These are phyloP conservation scores for Drosophila fulvimacula DNA, from an alignment of 2,888 invertebrate species.

Conservation along the genomic window DNA sequence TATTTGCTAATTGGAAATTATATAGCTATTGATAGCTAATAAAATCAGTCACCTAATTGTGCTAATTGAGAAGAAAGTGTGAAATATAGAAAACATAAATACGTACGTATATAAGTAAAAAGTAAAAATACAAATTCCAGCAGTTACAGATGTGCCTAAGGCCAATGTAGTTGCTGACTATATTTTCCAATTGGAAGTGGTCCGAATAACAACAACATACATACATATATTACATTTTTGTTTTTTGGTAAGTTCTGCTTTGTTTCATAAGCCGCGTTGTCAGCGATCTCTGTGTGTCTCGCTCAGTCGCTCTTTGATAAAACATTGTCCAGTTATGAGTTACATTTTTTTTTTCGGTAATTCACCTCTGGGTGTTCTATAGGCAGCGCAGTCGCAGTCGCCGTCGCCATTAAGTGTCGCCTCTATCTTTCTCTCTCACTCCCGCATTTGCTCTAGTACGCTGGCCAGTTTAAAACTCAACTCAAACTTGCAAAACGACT, in stretches of 20 bases:
- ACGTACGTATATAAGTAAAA: constrained; percentile 10
- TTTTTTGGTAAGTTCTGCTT: constrained; percentile 40
- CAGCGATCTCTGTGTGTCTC: constrained; percentile 6
- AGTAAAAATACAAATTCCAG: constrained; percentile 17
- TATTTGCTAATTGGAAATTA: constrained; percentile 47
- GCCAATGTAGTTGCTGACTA: constrained; percentile 35
- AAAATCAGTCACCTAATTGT: constrained; percentile 50
- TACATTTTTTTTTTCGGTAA: constrained; percentile 17
- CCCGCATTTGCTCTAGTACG: neutral
- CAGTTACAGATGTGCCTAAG: constrained; percentile 19
- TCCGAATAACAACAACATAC: constrained; percentile 29
- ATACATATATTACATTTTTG: constrained; percentile 1
- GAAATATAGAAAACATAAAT: constrained; percentile 32
- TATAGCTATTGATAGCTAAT: constrained; percentile 35
- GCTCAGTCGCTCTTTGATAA: constrained; percentile 2
- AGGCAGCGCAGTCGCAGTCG: constrained; percentile 23
- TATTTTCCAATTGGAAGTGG: constrained; percentile 30
- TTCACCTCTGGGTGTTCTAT: constrained; percentile 18
- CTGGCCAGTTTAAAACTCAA: constrained; percentile 47
- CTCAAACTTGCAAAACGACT: constrained; percentile 83
- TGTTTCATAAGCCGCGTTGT: constrained; percentile 33
- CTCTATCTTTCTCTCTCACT: constrained; percentile 4
- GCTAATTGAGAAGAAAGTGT: constrained; percentile 64
- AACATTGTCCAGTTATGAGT: constrained; percentile 1
- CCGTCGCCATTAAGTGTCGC: constrained; percentile 6